Conservation (phyloP, 1,140 invertebrate genomes). For the Whitmania pigra region DNA sequence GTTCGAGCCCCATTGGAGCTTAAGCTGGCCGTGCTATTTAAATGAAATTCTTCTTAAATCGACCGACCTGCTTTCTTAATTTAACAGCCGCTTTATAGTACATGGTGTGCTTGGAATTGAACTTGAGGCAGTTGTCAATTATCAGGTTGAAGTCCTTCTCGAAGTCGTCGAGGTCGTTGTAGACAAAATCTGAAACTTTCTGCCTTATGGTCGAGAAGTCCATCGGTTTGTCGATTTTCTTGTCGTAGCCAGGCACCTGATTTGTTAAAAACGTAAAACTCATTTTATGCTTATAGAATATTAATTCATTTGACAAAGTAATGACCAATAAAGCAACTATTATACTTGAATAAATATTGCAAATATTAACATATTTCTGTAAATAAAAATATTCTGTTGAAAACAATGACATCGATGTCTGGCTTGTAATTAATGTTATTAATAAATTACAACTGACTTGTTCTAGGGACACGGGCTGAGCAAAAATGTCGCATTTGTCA, state of each 20-base stretch:
- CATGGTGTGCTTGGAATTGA: constrained; percentile 80
- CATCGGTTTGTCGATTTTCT: constrained; percentile 86
- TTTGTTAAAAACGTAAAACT: constrained; percentile 13
- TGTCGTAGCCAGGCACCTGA: constrained; percentile 78
- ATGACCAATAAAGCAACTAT: too few relatives aligned
- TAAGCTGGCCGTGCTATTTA: too few relatives aligned
- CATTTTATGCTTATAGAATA: too few relatives aligned
- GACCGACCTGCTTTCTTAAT: constrained; percentile 61
- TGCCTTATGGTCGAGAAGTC: constrained; percentile 80
- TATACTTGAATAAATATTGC: too few relatives aligned
- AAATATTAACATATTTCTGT: too few relatives aligned
- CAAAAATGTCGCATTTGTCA: constrained; percentile 77
- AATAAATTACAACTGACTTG: constrained; percentile 54
- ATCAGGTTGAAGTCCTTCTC: constrained; percentile 82
- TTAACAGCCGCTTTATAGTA: constrained; percentile 68
- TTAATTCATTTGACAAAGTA: too few relatives aligned
- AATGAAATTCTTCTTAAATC: too few relatives aligned
- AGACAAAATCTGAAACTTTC: constrained; percentile 63
- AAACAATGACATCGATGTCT: too few relatives aligned
- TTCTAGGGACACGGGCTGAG: constrained; percentile 73
- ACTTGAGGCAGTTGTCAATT: constrained; percentile 83
- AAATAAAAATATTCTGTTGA: too few relatives aligned
- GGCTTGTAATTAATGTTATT: background rate
- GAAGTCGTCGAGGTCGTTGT: constrained; percentile 63
- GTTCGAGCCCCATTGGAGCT: too few relatives aligned